Percentiles rank a stretch among this genome's conserved stretches.
Conservation (phyloP, 2,888 invertebrate species). For the Lingula anatina region DNA sequence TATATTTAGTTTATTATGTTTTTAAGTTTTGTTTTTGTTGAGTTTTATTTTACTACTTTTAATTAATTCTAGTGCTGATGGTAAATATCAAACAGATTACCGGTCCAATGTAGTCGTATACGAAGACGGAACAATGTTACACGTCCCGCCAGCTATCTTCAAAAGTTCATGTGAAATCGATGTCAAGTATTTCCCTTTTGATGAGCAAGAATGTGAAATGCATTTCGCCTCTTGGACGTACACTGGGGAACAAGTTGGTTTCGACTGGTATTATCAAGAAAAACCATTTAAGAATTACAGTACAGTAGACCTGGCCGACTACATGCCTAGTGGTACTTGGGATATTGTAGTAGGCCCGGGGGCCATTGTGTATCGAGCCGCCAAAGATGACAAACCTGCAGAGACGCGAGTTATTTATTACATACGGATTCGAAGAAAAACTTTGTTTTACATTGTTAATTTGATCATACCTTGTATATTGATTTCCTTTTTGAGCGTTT, state of each 20-base stretch:
- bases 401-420: constrained; percentile 75
- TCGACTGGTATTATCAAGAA: constrained; percentile 42
- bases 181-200: constrained; percentile 98
- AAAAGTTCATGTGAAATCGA: constrained; percentile 99
- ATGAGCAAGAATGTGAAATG: constrained; percentile 99
- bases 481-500: constrained; percentile 96
- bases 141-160: constrained; percentile 99
- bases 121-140: constrained; percentile 88
- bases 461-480: constrained; percentile 97
- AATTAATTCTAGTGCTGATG: constrained; percentile 79
- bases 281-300: constrained; percentile 34
- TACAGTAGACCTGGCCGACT: constrained; percentile 47
- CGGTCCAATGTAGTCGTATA: constrained; percentile 98
- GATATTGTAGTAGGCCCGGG: constrained; percentile 49
- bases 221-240: constrained; percentile 74
- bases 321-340: constrained; percentile 51
- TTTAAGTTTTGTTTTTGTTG: too few relatives aligned
- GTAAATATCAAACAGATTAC: constrained; percentile 98
- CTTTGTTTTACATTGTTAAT: constrained; percentile 98
- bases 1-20: too few relatives aligned
- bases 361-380: constrained; percentile 22
- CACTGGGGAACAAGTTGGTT: constrained; percentile 41
- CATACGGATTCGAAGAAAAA: constrained; percentile 93
- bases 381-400: constrained; percentile 27
- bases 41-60: too few relatives aligned